Evolutionary conservation across 1,140 invertebrate species (phyloP).

Genomic region (Tetramorium alpestre): DNA sequence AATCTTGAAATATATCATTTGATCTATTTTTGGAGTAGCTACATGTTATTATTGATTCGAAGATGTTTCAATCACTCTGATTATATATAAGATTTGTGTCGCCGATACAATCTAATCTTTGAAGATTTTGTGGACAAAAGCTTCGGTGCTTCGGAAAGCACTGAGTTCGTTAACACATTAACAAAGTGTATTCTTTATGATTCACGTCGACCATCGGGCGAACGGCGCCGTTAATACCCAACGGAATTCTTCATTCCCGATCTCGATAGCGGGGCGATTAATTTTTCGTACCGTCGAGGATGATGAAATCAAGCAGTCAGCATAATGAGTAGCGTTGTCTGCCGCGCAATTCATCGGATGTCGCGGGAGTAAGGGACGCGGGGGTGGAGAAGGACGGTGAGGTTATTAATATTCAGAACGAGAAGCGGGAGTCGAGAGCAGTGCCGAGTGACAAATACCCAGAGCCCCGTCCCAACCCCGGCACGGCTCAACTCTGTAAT

Average conservation of each 20-base stretch:
- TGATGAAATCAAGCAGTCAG: constrained; percentile 83
- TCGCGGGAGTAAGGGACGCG: constrained; percentile 55
- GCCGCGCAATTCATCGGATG: constrained; percentile 81
- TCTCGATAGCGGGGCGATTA: constrained; percentile 69
- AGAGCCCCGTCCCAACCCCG: constrained; percentile 75
- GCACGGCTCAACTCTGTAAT: constrained; percentile 82
- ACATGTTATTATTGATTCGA: not conserved
- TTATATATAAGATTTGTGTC: not conserved
- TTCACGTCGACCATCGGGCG: not conserved
- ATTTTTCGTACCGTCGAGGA: constrained; percentile 73
- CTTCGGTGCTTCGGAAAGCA: not conserved
- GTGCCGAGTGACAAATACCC: constrained; percentile 84
- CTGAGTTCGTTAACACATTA: not conserved
- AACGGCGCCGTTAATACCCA: constrained; percentile 30
- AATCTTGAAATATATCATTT: not conserved
- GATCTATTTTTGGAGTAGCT: not conserved
- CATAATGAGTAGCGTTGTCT: constrained; percentile 82
- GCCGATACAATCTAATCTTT: not conserved
- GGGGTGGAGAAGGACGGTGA: constrained; percentile 64
- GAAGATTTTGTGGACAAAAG: constrained; percentile 9
- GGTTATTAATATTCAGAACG: constrained; percentile 85
- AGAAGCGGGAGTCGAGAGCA: constrained; percentile 76
- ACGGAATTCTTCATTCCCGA: constrained; percentile 45
- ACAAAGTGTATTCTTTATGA: constrained; percentile 20
- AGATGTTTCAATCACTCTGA: not conserved